Evolutionary conservation across 1,140 invertebrate genomes (phyloP), one percentile per base, ranked within the genome.

Genomic region (Zaprionus lachaisei): DNA sequence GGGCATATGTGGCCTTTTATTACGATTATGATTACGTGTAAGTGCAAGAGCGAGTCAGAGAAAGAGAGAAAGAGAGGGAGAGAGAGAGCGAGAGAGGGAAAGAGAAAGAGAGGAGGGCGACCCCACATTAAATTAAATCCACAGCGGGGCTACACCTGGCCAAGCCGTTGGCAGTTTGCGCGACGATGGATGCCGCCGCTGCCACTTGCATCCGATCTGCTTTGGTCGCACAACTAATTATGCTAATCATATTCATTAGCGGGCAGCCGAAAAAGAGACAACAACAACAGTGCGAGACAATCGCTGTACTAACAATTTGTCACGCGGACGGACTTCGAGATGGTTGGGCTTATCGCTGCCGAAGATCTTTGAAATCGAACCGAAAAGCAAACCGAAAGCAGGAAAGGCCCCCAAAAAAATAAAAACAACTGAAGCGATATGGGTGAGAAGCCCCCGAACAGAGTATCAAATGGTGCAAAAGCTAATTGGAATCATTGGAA

Each of bases 201-300:
- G 31, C 31, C 31, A 34, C 80, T 69, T 49, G 24, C 47, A 51
- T 26, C 49, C 44, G 70, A 55, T 58, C 37, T 20, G 15, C 60
- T 64, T 56, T 70, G 38, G 28, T 55, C 65, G 38, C 66, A 58
- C 67, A 81, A 47, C 80, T 89, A 85, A 87, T 87, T 87, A 87
- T 87, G 84, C 84, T 87, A 87, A 87, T 87, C 84, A 89, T 87
- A 84, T 84, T 87, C 78, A 89, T 87, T 84, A 84, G 81, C 72
- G 71, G 58, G 47, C 31, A 66, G 54, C 34, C 37, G 38, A 28
- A 55, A 28, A 47, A 31, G 4, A 49, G 38, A n/a, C 20, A 61
- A 55, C 37, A 62, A 57, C 38, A 34, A 41, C 24, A 31, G 47
- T 5, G 20, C 20, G 17, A 60, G 49, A 24, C 57, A 80, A 77